Evolutionary conservation across 2,113 vertebrate species (phyloP), one percentile per base, ranked within the genome.

Genomic region (Phalacrocorax brasilianus): DNA sequence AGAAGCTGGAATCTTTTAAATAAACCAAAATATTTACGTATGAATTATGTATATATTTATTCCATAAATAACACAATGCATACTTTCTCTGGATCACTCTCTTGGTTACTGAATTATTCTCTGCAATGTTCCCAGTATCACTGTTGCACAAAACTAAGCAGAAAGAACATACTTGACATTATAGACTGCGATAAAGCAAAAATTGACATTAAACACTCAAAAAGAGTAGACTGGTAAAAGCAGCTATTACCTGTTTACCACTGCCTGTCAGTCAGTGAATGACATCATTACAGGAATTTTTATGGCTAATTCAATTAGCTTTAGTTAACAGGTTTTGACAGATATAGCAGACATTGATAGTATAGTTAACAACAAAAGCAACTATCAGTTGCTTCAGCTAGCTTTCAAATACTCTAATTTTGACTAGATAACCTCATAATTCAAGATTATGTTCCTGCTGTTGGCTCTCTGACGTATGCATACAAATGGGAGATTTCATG

Each of bases 61-160:
- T 97, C 92, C 88, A 95, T 93, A 97, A 98, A 93, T 77, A 95
- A 95, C 84, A 93, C 77, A 81, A 44, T 6, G 71, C 40, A 87
- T 28, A 58, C 77, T 91, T 91, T 89, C 80, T 91, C 75, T 75
- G 85, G 75, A 87, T 91, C 71, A 50, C 61, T 93, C 75, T 82
- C 77, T 88, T 38, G 83, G 91, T 95, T 97, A 94, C 78, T 68
- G 81, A 95, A 61, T 84, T 89, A 94, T 79, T 89, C 84, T 38
- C 88, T 97, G 91, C 74, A 91, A 87, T 61, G 74, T 63, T 85
- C 63, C 52, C 59, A 35, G 76, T 70, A 93, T 81, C 89, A 53
- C 47, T 91, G 77, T 67, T 85, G 76, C 0, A 5, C 79, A 86
- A 63, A 96, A 95, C 66, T 94, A 97, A 62, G 40, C 76, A 76